A percentile compares a stretch with the other conserved stretches of the same genome.
Evolutionary conservation across 2,888 invertebrate genomes (phyloP).

Genomic region (Trachelus iudaicus): DNA sequence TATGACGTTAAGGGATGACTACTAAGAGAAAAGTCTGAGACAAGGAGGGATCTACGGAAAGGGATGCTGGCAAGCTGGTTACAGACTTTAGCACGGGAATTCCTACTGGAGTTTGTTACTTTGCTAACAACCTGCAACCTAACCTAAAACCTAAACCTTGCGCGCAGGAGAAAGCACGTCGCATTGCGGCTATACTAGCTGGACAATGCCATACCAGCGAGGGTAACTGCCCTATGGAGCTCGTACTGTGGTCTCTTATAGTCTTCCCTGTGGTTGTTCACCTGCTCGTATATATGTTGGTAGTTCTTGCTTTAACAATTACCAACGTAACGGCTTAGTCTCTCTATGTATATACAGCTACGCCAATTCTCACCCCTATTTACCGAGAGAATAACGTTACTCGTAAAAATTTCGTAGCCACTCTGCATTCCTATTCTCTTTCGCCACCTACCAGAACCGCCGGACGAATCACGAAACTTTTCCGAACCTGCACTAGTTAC

Average conservation of each 20-base stretch:
- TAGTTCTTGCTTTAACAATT: slow-evolving; percentile 6
- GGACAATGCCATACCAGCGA: slow-evolving; percentile 45
- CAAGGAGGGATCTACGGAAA: background rate
- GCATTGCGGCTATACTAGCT: slow-evolving; percentile 47
- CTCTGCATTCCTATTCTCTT: background rate
- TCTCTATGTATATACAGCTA: background rate
- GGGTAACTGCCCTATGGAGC: slow-evolving; percentile 57
- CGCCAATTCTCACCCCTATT: background rate
- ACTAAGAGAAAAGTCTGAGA: background rate
- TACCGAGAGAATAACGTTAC: background rate
- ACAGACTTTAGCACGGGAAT: slow-evolving; percentile 26
- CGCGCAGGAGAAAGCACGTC: slow-evolving; percentile 41
- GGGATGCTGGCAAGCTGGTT: background rate
- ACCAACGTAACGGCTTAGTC: background rate
- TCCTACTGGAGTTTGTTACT: slow-evolving; percentile 53
- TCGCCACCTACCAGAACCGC: background rate
- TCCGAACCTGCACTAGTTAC: background rate
- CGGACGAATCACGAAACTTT: background rate
- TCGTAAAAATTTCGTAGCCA: background rate
- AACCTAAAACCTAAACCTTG: slow-evolving; percentile 57
- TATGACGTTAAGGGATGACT: background rate
- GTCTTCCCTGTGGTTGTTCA: background rate
- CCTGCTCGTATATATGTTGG: background rate
- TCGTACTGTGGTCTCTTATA: slow-evolving; percentile 45
- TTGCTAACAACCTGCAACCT: slow-evolving; percentile 54